Evolutionary conservation across 2,888 invertebrate genomes (phyloP).

Genomic region (Oxyteleia sp.): DNA sequence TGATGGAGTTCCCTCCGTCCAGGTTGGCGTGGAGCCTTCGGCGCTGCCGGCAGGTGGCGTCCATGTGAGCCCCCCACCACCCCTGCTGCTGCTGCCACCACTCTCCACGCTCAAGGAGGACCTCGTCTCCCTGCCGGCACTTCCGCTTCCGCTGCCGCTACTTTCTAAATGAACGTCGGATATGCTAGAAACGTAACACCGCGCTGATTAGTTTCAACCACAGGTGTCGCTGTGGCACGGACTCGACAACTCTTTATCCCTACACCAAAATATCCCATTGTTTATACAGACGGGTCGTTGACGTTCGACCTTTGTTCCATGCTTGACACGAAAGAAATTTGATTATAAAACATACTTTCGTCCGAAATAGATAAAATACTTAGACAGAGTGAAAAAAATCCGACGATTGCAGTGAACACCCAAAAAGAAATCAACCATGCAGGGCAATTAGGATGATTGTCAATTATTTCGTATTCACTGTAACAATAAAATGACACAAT

Average conservation of each 20-base stretch:
- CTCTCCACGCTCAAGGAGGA: constrained; percentile 90
- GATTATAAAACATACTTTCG: constrained; percentile 56
- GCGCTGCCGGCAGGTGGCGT: constrained; percentile 94
- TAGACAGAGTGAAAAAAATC: constrained; percentile 60
- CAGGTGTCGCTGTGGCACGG: not conserved
- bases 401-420: constrained; percentile 60
- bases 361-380: constrained; percentile 43
- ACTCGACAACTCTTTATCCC: constrained; percentile 30
- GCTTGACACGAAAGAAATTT: too few relatives aligned
- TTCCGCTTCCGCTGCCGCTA: constrained; percentile 87
- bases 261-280: constrained; percentile 51
- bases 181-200: constrained; percentile 88
- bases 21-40: constrained; percentile 98
- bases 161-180: constrained; percentile 92
- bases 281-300: too few relatives aligned
- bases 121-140: constrained; percentile 89
- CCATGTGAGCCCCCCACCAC: constrained; percentile 90
- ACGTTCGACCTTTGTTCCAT: too few relatives aligned
- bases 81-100: constrained; percentile 89
- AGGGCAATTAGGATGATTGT: constrained; percentile 47
- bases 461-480: constrained; percentile 51
- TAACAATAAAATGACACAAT: constrained; percentile 36
- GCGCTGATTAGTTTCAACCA: not conserved
- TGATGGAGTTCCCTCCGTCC: constrained; percentile 99
- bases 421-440: constrained; percentile 62